Evolutionary conservation across 2,888 invertebrate species (phyloP).

Genomic region (Cactoblastis cactorum): DNA sequence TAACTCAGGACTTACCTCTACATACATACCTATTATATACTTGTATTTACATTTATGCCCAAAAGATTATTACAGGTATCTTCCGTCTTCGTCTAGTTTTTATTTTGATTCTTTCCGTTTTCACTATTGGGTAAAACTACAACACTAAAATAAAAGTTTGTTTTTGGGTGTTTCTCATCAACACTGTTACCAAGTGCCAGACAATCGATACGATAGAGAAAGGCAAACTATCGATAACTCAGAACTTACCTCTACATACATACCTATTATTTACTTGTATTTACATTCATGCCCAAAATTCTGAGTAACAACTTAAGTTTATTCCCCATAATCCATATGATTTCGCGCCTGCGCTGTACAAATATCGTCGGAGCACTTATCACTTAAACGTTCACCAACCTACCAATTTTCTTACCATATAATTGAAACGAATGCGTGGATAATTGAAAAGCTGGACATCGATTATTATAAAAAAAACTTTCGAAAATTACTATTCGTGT

Average conservation of each 20-base stretch:
- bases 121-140: too few species aligned
- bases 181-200: neutral
- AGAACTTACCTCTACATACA: too few species aligned
- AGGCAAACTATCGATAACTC: neutral
- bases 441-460: constrained; percentile 44
- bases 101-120: too few species aligned
- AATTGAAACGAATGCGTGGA: constrained; percentile 46
- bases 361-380: constrained; percentile 27
- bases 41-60: constrained; percentile 10
- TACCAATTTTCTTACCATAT: constrained; percentile 45
- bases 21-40: neutral
- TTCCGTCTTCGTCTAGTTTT: too few species aligned
- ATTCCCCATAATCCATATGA: constrained; percentile 36
- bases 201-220: neutral
- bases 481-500: constrained; percentile 41
- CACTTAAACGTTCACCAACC: constrained; percentile 40
- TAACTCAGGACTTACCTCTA: too few species aligned
- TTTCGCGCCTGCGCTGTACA: constrained; percentile 32
- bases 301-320: constrained; percentile 36
- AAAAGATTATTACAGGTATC: too few species aligned
- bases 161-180: too few species aligned
- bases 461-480: constrained; percentile 39
- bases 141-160: too few species aligned
- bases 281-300: constrained; percentile 18
- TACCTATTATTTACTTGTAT: neutral